Conservation (phyloP, 35 echinoderm and acorn worm genomes). For the Eucidaris tribuloides region DNA sequence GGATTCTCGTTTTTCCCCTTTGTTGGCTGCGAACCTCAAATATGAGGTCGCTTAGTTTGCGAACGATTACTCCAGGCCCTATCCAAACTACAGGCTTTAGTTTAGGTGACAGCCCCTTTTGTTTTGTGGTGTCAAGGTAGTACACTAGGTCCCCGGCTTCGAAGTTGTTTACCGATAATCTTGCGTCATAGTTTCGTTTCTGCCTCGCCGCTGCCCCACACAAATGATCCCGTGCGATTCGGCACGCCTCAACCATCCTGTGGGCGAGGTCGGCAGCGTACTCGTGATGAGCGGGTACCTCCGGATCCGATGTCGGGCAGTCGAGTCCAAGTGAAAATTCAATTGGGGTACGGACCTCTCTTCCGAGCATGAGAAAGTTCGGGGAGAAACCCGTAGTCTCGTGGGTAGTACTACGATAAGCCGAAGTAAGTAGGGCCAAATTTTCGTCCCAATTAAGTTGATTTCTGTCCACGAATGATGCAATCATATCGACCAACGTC, state of each 20-base stretch:
- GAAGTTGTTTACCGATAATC: not conserved
- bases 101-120: not conserved
- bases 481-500: conserved; percentile 49
- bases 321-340: conserved; percentile 2
- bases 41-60: conserved; percentile 16
- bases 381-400: conserved; percentile 40
- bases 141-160: not conserved
- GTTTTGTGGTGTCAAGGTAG: not conserved
- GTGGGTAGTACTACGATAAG: conserved; percentile 28
- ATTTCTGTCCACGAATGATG: conserved; percentile 25
- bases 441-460: conserved; percentile 48
- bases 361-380: conserved; percentile 22
- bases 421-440: conserved; percentile 31
- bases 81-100: not conserved
- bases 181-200: not conserved
- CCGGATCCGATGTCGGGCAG: not conserved
- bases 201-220: not conserved
- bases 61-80: not conserved
- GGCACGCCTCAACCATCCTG: not conserved
- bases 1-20: not conserved
- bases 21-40: not conserved
- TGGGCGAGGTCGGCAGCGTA: not conserved
- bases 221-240: not conserved
- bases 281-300: not conserved
- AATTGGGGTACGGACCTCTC: not conserved